Conservation (phyloP, 2,888 invertebrate species). For the Dicyrtoma fusca region DNA sequence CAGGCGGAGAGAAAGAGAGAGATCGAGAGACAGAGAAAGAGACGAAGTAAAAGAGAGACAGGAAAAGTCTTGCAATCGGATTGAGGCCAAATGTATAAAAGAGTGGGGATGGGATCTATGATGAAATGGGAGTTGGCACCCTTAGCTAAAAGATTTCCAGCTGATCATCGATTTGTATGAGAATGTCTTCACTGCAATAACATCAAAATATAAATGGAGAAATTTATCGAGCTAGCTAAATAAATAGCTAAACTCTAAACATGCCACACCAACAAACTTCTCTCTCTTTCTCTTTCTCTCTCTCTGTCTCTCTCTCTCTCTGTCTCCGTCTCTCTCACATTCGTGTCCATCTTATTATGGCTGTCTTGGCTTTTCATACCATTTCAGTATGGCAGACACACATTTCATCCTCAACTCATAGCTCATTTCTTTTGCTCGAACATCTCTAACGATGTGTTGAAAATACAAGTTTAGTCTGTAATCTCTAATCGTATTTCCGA, state of each 20-base stretch:
- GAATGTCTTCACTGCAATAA: not conserved
- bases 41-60: not conserved
- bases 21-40: not conserved
- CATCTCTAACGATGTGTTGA: no score
- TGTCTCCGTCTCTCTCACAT: no score
- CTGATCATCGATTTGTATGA: conserved; percentile 38
- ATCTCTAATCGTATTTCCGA: no score
- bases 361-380: not conserved
- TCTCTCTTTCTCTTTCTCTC: not conserved
- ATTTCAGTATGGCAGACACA: not conserved
- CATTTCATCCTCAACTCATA: no score
- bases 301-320: not conserved
- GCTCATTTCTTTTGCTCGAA: no score
- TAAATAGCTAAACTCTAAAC: conserved; percentile 1
- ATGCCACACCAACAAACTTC: conserved; percentile 2
- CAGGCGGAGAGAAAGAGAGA: not conserved
- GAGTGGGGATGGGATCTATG: conserved; percentile 2
- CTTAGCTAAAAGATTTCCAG: conserved; percentile 26
- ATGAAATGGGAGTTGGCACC: conserved; percentile 31
- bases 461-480: no score
- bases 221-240: conserved; percentile 28
- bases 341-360: no score
- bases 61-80: conserved; percentile 19
- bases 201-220: conserved; percentile 30
- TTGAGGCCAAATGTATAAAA: conserved; percentile 20